Base-by-base conservation (phyloP, 2,888 invertebrate species). In the Liopterus haemorrhoidalis region DNA sequence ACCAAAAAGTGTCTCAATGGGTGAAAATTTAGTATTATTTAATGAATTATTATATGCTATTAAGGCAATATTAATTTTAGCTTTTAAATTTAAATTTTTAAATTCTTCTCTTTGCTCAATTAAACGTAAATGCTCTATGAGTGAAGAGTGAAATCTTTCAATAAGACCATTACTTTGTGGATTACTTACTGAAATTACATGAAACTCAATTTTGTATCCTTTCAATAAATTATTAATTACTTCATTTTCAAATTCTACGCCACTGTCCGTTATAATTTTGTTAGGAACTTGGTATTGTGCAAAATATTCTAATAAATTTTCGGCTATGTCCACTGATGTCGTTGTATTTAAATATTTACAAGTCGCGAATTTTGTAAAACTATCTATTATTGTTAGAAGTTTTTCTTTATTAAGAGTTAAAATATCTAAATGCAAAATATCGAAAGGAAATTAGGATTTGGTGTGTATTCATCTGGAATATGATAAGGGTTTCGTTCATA, bases 71-170 rank as follows among this genome's bases (percentile, higher is more conserved):
- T 37, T 20, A 11, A 37, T 21, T 21, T 37, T 37, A n/a, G 4
- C 11, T 22, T 22, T 5, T 8, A 37, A 15, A 6, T 4, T 22
- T n/a, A 5, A n/a, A 8, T 37, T 24, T 22, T 20, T 21, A 37
- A 37, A 37, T 5, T 37, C 11, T 6, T 22, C 11, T 21, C 37
- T 19, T 22, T 22, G 19, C n/a, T 37, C 18, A 6, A 37, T 15
- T 8, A 37, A 5, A 4, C 21, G 4, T 6, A 37, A n/a, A 37
- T 37, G 37, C 11, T 37, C 37, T 8, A 37, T 37, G 5, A 37
- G n/a, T 22, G 37, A 15, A 5, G 37, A 37, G 11, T 37, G 37
- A 21, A 37, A 37, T 22, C 37, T 20, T 37, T 37, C 37, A 11
- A 37, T 24, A 8, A 20, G 4, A 5, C 37, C 37, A 15, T 37